Evolutionary conservation across 2,113 vertebrate species (phyloP), one percentile per base, ranked within the genome.

Genomic region (Caranx ignobilis): DNA sequence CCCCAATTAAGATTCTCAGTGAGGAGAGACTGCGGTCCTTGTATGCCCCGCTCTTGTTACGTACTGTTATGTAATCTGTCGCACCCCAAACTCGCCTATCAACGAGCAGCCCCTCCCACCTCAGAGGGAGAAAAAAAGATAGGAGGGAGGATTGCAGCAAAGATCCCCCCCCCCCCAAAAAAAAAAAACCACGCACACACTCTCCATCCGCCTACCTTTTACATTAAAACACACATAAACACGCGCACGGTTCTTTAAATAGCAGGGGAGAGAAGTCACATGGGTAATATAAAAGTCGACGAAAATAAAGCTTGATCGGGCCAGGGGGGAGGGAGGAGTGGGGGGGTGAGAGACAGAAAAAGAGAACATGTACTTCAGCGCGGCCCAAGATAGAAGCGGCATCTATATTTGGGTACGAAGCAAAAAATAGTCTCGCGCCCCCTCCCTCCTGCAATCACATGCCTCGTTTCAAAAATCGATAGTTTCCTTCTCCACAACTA

Each of bases 41-140:
- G 84, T 89, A 70, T 90, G 84, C 83, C 78, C 89, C 63, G 61
- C 83, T 81, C 85, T 77, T 21, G 41, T 89, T 88, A 89, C 69
- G 39, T 69, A 76, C 82, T 0, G 60, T 91, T 94, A 93, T 91
- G 86, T 92, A 93, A 93, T 94, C 91, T 91, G 91, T 93, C 85
- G 88, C 91, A 93, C 84, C 84, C 86, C 47, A 86, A 87, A 76
- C 82, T 85, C 75, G 59, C 81, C 88, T 82, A 85, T 88, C 88
- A 90, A 88, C 81, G 60, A 88, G 73, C 67, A 79, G 88, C 71
- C 80, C 86, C 73, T 86, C 84, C 87, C 39, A 68, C 77, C 63
- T 34, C 71, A 31, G 47, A 64, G 56, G 19, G 19, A 56, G 18
- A 1, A 10, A 45, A 37, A 52, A 50, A 80, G 2, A 31, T 11